These are phyloP conservation scores for Dicerorhinus sumatrensis DNA, from an alignment of 2,113 vertebrate genomes.

Conservation along the genomic window DNA sequence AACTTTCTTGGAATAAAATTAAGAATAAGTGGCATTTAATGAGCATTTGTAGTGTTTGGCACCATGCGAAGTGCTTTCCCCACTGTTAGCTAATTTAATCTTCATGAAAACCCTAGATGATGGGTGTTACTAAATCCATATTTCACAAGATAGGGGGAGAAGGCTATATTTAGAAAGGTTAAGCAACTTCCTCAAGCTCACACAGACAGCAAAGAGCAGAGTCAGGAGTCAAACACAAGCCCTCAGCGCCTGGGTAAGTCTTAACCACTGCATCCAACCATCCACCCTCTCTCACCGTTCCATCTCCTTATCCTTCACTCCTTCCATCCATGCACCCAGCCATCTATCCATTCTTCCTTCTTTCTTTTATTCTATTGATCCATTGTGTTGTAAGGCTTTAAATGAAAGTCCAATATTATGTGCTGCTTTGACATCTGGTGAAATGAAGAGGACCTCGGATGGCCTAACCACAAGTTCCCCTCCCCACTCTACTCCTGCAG, in stretches of 20 bases:
- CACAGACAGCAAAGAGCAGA: not conserved
- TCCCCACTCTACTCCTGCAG: not conserved
- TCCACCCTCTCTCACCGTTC: not conserved
- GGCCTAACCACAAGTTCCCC: not conserved
- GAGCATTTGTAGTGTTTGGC: not conserved
- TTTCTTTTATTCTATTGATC: not conserved
- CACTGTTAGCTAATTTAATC: not conserved
- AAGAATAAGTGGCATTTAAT: not conserved
- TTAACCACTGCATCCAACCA: not conserved
- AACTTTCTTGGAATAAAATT: not conserved
- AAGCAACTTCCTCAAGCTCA: not conserved
- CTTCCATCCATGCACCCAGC: no score
- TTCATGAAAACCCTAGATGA: not conserved
- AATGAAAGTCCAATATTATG: not conserved
- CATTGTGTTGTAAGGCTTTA: not conserved
- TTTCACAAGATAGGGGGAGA: not conserved
- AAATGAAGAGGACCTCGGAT: not conserved
- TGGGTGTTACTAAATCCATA: not conserved
- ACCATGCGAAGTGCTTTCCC: not conserved
- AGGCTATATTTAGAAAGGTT: not conserved
- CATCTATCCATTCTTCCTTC: not conserved
- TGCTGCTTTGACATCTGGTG: not conserved
- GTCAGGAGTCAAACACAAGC: not conserved
- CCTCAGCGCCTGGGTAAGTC: no score
- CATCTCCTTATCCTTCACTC: not conserved